Conservation (phyloP, 2,888 invertebrate species). For the Himalopsyche kuldschensis region DNA sequence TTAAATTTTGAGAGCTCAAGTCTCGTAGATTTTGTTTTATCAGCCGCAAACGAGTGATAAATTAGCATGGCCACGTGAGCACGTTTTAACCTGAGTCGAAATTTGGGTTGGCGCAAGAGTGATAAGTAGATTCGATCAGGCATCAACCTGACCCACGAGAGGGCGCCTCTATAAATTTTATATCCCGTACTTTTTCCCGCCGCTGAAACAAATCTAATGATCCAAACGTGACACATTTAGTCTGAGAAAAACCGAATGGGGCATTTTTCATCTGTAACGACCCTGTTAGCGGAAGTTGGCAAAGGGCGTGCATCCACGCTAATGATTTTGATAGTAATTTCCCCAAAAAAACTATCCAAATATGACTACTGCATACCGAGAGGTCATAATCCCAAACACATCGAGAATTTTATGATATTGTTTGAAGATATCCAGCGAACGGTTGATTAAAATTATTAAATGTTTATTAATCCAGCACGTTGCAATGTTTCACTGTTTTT, state of each 20-base stretch:
- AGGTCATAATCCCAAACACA: too few species aligned
- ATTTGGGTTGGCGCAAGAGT: neutral
- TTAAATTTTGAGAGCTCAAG: neutral
- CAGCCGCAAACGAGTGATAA: neutral
- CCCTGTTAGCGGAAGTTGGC: slow-evolving; percentile 3
- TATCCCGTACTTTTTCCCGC: slow-evolving; percentile 1
- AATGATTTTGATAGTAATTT: too few species aligned
- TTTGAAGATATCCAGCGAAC: too few species aligned
- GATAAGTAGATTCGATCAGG: neutral
- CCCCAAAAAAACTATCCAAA: too few species aligned
- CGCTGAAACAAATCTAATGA: slow-evolving; percentile 28
- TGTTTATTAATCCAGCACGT: too few species aligned
- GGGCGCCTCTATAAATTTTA: neutral
- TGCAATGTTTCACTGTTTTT: too few species aligned
- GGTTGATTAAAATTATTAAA: too few species aligned
- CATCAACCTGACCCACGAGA: neutral
- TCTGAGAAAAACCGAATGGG: slow-evolving; percentile 19
- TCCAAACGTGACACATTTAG: slow-evolving; percentile 32
- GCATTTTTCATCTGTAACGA: slow-evolving; percentile 30
- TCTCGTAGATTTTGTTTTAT: neutral
- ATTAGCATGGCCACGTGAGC: neutral
- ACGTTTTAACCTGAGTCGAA: neutral
- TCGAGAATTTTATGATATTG: too few species aligned
- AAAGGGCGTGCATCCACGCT: neutral
- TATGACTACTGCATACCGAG: too few species aligned